Base-by-base conservation (phyloP, 2,888 invertebrate genomes). In the Clitarchus hookeri region DNA sequence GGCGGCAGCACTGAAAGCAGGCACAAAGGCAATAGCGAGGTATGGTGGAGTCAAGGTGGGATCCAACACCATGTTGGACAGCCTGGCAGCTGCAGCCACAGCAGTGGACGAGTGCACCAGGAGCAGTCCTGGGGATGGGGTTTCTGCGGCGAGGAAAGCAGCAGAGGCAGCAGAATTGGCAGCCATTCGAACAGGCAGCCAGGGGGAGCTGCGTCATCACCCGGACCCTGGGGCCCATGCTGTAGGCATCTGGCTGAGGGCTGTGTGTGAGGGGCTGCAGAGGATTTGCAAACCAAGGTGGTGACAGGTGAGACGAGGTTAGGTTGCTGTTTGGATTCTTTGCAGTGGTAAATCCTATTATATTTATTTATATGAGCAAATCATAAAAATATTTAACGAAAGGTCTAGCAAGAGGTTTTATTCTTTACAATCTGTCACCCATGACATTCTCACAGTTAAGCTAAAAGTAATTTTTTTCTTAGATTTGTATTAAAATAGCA, bases 1-100 rank as follows among this genome's bases (percentile, higher is more conserved):
- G 95, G 88, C 92, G 11, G 88, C 90, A 0, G 94, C 94, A 0
- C 93, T 94, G 91, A 90, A 92, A 65, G 91, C 90, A 25, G 95
- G 94, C 0, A 92, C 95, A 88, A 90, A 92, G 27, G 93, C 94
- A 0, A 93, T 96, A 65, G 92, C 93, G 88, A 94, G 93, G 90
- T 96, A 97, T 89, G 95, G 96, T 1, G 94, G 95, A 84, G 96
- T 96, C 0, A 93, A 93, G 88, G 93, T 94, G 2, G 96, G 96
- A 0, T 95, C 96, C 89, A 93, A 96, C 88, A 96, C 96, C 36
- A 95, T 97, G 95, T 95, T 96, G 87, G 89, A 85, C 84, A 54
- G 87, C 36, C 79, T 88, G 84, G 26, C 80, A 19, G 83, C 87
- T n/a, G 88, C 87, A 6, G 27, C 78, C 6, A 27, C 36, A 27